These are phyloP conservation scores for Malaclemys terrapin DNA, from an alignment of 2,113 vertebrate species.

Conservation along the genomic window DNA sequence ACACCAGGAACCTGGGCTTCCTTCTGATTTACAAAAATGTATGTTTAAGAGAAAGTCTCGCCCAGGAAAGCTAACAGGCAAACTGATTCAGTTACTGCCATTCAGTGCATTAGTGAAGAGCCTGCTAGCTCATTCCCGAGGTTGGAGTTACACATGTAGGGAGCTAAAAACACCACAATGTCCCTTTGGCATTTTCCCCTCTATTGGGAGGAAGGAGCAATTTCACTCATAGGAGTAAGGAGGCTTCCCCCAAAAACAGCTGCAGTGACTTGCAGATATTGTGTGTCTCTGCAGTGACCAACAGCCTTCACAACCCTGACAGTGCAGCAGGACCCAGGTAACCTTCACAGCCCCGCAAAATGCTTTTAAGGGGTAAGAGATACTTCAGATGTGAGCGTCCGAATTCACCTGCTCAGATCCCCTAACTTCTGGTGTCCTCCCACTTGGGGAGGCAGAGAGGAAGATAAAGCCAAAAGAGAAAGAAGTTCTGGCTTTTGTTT, in stretches of 20 bases:
- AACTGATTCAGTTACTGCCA: not conserved
- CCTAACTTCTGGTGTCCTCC: not conserved
- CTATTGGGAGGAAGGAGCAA: rapidly evolving
- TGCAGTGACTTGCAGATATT: not conserved
- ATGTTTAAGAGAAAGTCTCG: not conserved
- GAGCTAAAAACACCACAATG: not conserved
- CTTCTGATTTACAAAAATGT: not conserved
- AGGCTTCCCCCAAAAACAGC: not conserved
- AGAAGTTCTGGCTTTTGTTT: rapidly evolving
- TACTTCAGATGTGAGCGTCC: not conserved
- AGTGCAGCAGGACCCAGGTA: rapidly evolving
- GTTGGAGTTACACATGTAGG: rapidly evolving
- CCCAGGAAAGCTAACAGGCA: not conserved
- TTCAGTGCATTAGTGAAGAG: not conserved
- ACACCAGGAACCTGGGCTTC: not conserved
- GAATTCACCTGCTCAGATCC: not conserved
- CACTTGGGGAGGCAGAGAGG: rapidly evolving
- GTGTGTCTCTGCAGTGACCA: not conserved
- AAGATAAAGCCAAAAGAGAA: too few relatives aligned
- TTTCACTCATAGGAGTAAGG: too few relatives aligned
- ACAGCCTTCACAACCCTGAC: not conserved
- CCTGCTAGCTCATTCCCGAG: not conserved
- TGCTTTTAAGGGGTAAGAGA: too few relatives aligned
- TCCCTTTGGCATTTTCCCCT: not conserved
- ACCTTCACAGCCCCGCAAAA: rapidly evolving